Evolutionary conservation across 2,113 vertebrate species (phyloP).

Genomic region (Eurypyga helias): DNA sequence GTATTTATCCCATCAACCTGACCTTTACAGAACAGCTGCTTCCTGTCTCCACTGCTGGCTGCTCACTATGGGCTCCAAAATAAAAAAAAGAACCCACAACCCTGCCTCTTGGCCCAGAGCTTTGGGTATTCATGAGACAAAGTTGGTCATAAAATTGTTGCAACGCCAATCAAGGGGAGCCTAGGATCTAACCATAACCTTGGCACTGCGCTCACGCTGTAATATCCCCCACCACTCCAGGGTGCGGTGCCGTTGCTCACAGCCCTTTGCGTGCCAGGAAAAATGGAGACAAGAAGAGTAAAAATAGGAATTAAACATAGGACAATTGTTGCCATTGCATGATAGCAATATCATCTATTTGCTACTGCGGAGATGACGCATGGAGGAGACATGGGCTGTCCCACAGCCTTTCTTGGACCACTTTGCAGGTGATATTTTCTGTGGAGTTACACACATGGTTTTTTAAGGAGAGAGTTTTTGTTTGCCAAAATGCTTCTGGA

Average conservation of each 20-base stretch:
- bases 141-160: not conserved
- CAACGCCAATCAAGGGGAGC: not conserved
- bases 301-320: conserved; percentile 25
- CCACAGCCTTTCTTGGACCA: not conserved
- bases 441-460: not conserved
- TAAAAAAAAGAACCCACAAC: not conserved
- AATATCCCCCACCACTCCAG: not conserved
- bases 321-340: not conserved
- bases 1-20: not conserved
- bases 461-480: not conserved
- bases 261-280: not conserved
- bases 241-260: not conserved
- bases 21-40: not conserved
- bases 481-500: not conserved
- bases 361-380: not conserved
- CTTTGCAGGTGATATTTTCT: not conserved
- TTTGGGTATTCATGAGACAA: not conserved
- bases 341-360: not conserved
- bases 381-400: not conserved
- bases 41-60: not conserved
- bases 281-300: not conserved
- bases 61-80: not conserved
- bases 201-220: not conserved
- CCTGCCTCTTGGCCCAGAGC: not conserved
- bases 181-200: not conserved